These are phyloP conservation scores for Leuciscus waleckii DNA, from an alignment of 2,797 vertebrate genomes.

Conservation along the genomic window DNA sequence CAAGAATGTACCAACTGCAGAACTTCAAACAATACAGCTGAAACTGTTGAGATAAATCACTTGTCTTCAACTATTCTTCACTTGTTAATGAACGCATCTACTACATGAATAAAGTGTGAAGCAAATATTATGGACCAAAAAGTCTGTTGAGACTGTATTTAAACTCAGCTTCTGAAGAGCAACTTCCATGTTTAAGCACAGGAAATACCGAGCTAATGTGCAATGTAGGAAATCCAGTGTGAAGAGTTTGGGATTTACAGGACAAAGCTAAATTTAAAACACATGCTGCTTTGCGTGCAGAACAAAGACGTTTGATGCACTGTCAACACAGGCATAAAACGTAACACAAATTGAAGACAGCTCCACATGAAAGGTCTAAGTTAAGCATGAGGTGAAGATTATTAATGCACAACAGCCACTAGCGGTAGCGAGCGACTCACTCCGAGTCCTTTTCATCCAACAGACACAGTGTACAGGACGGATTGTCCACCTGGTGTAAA, in stretches of 20 bases:
- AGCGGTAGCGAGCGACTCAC: background rate
- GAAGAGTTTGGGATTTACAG: slow-evolving; percentile 67
- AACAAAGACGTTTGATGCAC: slow-evolving; percentile 43
- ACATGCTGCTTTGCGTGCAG: slow-evolving; percentile 71
- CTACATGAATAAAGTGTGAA: background rate
- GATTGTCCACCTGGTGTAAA: background rate
- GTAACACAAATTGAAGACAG: slow-evolving; percentile 22
- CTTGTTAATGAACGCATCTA: background rate
- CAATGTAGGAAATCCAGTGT: slow-evolving; percentile 66
- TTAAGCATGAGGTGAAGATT: slow-evolving; percentile 3
- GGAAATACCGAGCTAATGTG: slow-evolving; percentile 46
- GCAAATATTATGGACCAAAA: background rate
- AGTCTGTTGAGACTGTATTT: background rate
- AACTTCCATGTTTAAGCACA: slow-evolving; percentile 12
- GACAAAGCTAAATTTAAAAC: slow-evolving; percentile 72
- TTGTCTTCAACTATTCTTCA: background rate
- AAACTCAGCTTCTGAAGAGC: background rate
- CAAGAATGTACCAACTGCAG: background rate
- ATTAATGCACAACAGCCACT: slow-evolving; percentile 4
- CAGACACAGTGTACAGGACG: background rate
- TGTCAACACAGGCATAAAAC: slow-evolving; percentile 15
- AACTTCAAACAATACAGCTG: background rate
- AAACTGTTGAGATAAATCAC: background rate
- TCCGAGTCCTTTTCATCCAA: background rate
- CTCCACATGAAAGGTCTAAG: slow-evolving; percentile 20